Evolutionary conservation across 2,797 vertebrate genomes (phyloP).

Genomic region (Tachyglossus aculeatus): DNA sequence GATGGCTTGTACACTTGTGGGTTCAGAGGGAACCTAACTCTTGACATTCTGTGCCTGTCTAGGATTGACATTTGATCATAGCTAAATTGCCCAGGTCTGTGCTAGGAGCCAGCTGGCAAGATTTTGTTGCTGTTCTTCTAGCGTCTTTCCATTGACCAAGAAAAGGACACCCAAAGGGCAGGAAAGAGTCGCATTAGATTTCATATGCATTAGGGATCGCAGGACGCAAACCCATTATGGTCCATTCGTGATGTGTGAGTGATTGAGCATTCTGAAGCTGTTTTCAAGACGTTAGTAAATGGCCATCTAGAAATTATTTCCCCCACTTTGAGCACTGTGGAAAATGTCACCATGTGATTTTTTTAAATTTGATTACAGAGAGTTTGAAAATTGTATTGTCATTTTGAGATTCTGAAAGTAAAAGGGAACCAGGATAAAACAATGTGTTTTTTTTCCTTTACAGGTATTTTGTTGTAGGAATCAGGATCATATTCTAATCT

Average conservation of each 20-base stretch:
- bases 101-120: neutral
- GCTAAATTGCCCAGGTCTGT: neutral
- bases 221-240: neutral
- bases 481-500: neutral
- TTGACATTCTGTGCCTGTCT: neutral
- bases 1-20: neutral
- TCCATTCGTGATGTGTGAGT: constrained; percentile 13
- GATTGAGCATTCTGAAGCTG: neutral
- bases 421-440: neutral
- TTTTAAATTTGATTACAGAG: constrained; percentile 38
- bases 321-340: constrained; percentile 2
- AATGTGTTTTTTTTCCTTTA: neutral
- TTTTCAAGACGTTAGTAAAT: constrained; percentile 30
- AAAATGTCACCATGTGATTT: constrained; percentile 11
- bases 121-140: constrained; percentile 16
- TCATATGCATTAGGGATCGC: neutral
- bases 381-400: constrained; percentile 15
- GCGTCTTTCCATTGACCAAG: constrained; percentile 5
- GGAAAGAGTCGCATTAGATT: constrained; percentile 6
- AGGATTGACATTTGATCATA: constrained; percentile 1
- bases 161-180: constrained; percentile 6
- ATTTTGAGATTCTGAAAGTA: neutral
- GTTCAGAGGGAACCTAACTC: neutral
- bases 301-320: constrained; percentile 30
- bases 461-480: neutral